Base-by-base conservation (phyloP, 2,888 invertebrate genomes). In the Nysson spinosus region DNA sequence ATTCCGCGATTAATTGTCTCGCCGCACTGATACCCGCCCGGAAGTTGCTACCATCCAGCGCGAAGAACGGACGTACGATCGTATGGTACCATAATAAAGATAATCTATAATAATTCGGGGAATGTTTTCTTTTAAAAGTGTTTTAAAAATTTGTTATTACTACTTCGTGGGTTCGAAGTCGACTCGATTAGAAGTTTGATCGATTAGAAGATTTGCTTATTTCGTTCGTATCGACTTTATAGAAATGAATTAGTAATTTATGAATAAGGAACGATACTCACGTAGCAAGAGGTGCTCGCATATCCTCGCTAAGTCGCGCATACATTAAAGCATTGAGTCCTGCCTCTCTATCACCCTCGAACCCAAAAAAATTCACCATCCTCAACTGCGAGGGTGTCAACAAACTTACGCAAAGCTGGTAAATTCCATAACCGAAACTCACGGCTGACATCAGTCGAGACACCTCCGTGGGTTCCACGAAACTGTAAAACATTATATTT, bases 351-450 rank as follows among this genome's bases (percentile, higher is more conserved):
- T 92, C 91, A 0, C 92, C 92, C 61, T 90, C 90, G 83, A 93
- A 92, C 1, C 93, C 93, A 75, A 93, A 84, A 79, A 93, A 89
- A 77, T 90, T 91, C 3, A 91, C 91, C 20, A 91, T 77, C 71
- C 88, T 89, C n/a, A 90, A 80, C 40, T 93, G 78, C 17, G 91
- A 91, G 0, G 92, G 91, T 3, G 93, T 93, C 40, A 93, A 85
- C 52, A 93, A 86, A 4, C 93, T 93, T 47, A 93, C 89, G 65
- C 91, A 91, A 51, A 93, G 84, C 78, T 93, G 92, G 78, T 93
- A 91, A 28, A 92, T 87, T 9, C 93, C 93, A 74, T 92, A 93
- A 2, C 93, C 93, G 81, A 93, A 93, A 75, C 91, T 91, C 4
- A 93, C 91, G 0, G 92, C 91, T 4, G 91, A 90, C 89, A 92